Percentiles rank a stretch among this genome's conserved stretches.
These are phyloP conservation scores for Campoplex capitator DNA, from an alignment of 2,888 invertebrate genomes.

Conservation along the genomic window DNA sequence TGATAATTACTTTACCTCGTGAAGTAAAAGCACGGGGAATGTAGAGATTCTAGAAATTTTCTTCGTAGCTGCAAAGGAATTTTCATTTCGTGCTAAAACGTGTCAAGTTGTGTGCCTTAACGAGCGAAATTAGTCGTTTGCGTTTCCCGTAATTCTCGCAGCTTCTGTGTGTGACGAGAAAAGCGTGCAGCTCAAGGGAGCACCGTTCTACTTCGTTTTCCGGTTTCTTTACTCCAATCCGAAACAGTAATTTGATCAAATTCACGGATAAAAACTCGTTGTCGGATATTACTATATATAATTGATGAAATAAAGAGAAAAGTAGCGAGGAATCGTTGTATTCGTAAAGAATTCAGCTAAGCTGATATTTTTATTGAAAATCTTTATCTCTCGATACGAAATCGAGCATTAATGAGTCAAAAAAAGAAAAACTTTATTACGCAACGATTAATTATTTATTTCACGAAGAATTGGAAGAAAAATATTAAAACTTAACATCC, in stretches of 20 bases:
- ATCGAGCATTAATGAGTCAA: neutral
- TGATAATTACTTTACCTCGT: neutral
- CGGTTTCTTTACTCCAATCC: neutral
- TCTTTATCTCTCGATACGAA: neutral
- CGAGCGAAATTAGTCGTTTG: constrained; percentile 56
- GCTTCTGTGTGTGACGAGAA: constrained; percentile 40
- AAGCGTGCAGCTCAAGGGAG: constrained; percentile 38
- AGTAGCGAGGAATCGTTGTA: neutral
- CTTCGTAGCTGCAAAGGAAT: constrained; percentile 22
- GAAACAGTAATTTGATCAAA: constrained; percentile 36
- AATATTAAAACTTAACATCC: neutral
- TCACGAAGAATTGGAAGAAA: neutral
- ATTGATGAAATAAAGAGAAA: neutral
- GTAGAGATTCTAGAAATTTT: constrained; percentile 17
- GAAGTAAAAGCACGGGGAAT: neutral
- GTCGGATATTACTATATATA: neutral
- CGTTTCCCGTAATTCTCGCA: constrained; percentile 23
- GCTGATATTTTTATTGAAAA: neutral
- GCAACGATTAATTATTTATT: neutral
- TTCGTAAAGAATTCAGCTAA: neutral
- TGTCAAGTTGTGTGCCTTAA: constrained; percentile 56
- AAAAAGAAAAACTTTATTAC: neutral
- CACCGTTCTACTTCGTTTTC: constrained; percentile 39
- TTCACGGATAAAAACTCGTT: neutral
- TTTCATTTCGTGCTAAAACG: constrained; percentile 53